Evolutionary conservation across 1,140 invertebrate genomes (phyloP).

Genomic region (Drosophila orosa): DNA sequence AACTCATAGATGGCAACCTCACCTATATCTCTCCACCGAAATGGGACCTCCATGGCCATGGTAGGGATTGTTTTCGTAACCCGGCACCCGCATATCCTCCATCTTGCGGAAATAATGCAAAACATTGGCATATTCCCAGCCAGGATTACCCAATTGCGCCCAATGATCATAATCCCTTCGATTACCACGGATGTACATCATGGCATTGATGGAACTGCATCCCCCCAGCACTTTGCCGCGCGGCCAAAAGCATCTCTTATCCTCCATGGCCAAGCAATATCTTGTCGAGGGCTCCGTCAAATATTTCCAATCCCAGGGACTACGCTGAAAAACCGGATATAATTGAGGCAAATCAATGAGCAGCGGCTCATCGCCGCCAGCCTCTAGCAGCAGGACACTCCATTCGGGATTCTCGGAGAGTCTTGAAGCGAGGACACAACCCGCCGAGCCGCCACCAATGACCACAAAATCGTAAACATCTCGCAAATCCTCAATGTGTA

Average conservation of each 20-base stretch:
- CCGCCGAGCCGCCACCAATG: constrained; percentile 93
- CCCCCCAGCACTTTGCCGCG: constrained; percentile 93
- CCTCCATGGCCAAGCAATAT: constrained; percentile 88
- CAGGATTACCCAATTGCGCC: constrained; percentile 89
- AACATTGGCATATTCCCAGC: constrained; percentile 91
- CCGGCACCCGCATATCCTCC: constrained; percentile 89
- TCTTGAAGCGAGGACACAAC: constrained; percentile 91
- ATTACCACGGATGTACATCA: constrained; percentile 95
- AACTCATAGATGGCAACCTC: background rate
- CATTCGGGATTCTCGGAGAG: constrained; percentile 89
- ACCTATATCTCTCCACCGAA: constrained; percentile 87
- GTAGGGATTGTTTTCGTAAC: constrained; percentile 85
- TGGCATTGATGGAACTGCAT: constrained; percentile 93
- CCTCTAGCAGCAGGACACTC: constrained; percentile 92
- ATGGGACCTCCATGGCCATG: constrained; percentile 89
- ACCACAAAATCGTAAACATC: constrained; percentile 90
- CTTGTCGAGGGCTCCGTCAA: constrained; percentile 89
- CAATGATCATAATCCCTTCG: constrained; percentile 93
- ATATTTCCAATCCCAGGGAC: constrained; percentile 92
- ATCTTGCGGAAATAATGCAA: constrained; percentile 92
- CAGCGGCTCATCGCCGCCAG: constrained; percentile 90
- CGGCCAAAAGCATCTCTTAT: constrained; percentile 88
- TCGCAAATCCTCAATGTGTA: constrained; percentile 84
- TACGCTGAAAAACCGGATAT: constrained; percentile 90
- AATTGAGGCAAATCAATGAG: constrained; percentile 90